Evolutionary conservation across 2,113 vertebrate species (phyloP), one percentile per base, ranked within the genome.

Genomic region (Syngnathus typhle): DNA sequence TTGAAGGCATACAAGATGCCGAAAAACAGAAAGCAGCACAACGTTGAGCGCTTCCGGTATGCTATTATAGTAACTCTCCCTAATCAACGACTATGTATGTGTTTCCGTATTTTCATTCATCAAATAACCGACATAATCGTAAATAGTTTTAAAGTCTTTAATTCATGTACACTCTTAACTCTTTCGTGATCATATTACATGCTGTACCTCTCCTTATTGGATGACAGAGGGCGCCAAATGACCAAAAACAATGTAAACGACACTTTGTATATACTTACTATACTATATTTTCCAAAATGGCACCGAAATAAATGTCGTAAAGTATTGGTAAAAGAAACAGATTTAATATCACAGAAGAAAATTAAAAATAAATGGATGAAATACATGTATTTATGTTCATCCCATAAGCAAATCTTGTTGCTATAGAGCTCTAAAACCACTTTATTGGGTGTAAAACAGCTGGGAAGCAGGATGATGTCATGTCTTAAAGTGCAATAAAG

Each of bases 191-290:
- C 21, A 55, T 4, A n/a, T 21, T 38, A n/a, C 8, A 56, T n/a
- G 3, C 2, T 21, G 39, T 41, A 44, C 60, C 11, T 27, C 12
- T 44, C 41, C 4, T 16, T 21, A 6, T 44, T 62, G 36, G 2
- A 84, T 83, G 84, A 78, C 82, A 88, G 87, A 80, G 79, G 80
- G 41, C 73, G 65, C 79, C 74, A 72, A 64, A 27, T 74, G 55
- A 79, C 73, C 75, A 84, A 43, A 56, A 68, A 73, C 71, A 3
- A 5, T 41, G 37, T 32, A 13, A 0, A 36, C 23, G 68, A 27
- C 68, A 52, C 47, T 2, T 1, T 2, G 10, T 65, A n/a, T n/a
- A n/a, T n/a, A n/a, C n/a, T n/a, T n/a, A n/a, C n/a, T n/a, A n/a
- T 58, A 55, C 11, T 38, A 9, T 7, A 18, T 19, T 27, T n/a